These are phyloP conservation scores for Neomorphus geoffroyi DNA, from an alignment of 2,797 vertebrate species.

Conservation along the genomic window DNA sequence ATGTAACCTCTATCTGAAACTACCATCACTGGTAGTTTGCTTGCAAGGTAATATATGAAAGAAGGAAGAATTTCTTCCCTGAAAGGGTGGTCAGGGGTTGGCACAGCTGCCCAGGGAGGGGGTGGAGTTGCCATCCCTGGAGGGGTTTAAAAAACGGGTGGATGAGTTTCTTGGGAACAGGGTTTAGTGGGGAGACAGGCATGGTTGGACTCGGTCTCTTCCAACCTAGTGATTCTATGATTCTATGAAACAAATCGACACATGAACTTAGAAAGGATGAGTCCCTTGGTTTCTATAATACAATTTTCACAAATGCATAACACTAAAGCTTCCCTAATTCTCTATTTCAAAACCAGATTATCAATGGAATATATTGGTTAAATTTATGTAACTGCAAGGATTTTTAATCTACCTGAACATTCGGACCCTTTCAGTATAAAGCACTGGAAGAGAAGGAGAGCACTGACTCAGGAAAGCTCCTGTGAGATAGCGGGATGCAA, in stretches of 20 bases:
- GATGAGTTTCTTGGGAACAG: too few relatives aligned
- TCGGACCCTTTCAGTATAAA: not conserved
- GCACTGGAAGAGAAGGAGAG: not conserved
- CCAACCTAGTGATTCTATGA: too few relatives aligned
- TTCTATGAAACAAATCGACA: not conserved
- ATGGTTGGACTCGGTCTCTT: too few relatives aligned
- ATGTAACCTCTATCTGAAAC: not conserved
- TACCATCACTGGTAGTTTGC: not conserved
- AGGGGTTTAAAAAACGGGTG: too few relatives aligned
- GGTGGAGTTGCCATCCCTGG: too few relatives aligned
- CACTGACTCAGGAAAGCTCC: not conserved
- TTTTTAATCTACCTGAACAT: not conserved
- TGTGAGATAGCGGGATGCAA: not conserved
- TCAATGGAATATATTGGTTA: not conserved
- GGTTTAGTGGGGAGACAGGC: too few relatives aligned
- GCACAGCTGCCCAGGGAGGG: too few relatives aligned
- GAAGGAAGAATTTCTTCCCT: too few relatives aligned
- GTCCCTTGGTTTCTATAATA: not conserved
- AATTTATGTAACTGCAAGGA: not conserved
- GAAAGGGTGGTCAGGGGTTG: too few relatives aligned
- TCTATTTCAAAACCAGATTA: not conserved
- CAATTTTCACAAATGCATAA: not conserved
- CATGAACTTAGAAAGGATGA: not conserved
- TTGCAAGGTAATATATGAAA: not conserved
- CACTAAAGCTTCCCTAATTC: not conserved